Evolutionary conservation across 2,113 vertebrate genomes (phyloP).

Genomic region (Paradoxurus hermaphroditus): DNA sequence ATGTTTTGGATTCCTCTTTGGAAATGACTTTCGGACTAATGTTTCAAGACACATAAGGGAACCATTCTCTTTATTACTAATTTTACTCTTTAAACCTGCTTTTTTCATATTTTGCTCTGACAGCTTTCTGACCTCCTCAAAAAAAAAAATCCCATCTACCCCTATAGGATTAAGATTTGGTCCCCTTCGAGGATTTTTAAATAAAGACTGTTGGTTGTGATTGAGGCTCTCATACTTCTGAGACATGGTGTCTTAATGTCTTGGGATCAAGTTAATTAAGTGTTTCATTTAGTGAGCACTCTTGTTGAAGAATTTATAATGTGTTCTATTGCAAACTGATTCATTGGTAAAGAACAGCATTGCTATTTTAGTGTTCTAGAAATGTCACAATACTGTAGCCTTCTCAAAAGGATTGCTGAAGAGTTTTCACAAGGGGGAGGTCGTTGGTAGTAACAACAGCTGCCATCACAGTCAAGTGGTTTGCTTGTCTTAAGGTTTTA

Average conservation of each 20-base stretch:
- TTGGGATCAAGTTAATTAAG: conserved; percentile 74
- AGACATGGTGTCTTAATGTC: conserved; percentile 48
- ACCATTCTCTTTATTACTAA: neutral
- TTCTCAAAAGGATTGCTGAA: neutral
- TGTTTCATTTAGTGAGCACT: conserved; percentile 68
- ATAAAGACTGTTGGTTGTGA: neutral
- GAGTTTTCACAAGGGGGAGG: neutral
- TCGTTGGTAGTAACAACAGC: no score
- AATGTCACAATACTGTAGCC: neutral
- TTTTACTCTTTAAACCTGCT: neutral
- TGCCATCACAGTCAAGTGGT: neutral
- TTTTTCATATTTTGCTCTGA: neutral
- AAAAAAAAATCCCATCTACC: neutral
- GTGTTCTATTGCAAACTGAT: conserved; percentile 64
- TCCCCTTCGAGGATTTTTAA: neutral
- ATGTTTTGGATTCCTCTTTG: neutral
- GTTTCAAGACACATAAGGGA: neutral
- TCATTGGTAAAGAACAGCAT: neutral
- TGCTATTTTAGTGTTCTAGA: neutral
- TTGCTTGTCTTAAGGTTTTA: neutral
- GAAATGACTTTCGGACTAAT: neutral
- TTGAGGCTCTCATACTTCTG: neutral
- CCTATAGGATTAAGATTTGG: neutral
- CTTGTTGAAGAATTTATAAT: neutral
- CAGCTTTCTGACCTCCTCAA: neutral